These are phyloP conservation scores for Luscinia megarhynchos DNA, from an alignment of 2,797 vertebrate genomes.

Conservation along the genomic window DNA sequence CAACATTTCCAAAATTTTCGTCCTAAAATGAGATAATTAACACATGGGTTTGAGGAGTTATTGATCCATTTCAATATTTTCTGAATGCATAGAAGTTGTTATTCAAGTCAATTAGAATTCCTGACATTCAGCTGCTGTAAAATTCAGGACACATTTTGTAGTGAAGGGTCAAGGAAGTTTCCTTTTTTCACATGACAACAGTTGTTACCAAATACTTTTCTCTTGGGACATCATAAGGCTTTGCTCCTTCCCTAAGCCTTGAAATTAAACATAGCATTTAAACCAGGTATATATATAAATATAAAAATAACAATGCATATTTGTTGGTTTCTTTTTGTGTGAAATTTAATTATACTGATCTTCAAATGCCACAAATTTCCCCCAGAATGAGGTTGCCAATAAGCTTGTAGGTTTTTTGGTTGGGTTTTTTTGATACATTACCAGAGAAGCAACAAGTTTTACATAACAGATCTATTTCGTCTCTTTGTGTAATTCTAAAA, in stretches of 20 bases:
- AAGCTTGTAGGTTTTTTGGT: neutral
- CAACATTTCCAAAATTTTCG: neutral
- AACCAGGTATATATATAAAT: neutral
- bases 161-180: neutral
- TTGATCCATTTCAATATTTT: neutral
- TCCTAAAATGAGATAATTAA: neutral
- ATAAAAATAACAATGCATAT: neutral
- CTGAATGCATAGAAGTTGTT: neutral
- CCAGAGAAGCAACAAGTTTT: neutral
- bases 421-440: fast-evolving
- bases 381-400: neutral
- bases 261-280: neutral
- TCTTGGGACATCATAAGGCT: neutral
- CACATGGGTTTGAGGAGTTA: neutral
- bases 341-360: neutral
- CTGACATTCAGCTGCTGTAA: neutral
- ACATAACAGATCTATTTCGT: neutral
- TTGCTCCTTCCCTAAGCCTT: neutral
- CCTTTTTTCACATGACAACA: neutral
- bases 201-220: neutral
- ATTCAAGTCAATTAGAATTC: neutral
- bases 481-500: neutral
- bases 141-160: neutral
- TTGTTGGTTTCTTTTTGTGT: neutral
- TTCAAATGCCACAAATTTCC: neutral